A percentile compares a stretch with the other conserved stretches of the same genome.
These are phyloP conservation scores for Molorchus minor DNA, from an alignment of 2,888 invertebrate genomes.

Conservation along the genomic window DNA sequence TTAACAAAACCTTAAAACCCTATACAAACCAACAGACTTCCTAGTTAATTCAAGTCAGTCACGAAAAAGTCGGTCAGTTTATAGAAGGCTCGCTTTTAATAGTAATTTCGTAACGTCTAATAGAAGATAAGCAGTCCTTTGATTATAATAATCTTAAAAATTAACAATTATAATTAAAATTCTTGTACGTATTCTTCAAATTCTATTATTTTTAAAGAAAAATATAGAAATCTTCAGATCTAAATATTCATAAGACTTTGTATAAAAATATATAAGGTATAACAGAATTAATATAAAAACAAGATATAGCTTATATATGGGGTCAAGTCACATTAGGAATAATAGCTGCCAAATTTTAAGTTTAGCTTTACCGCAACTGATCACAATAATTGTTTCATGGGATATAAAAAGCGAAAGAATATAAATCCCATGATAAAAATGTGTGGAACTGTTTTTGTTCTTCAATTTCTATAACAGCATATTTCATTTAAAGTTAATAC, in stretches of 20 bases:
- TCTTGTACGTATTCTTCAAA: slow-evolving; percentile 14
- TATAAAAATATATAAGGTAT: slow-evolving; percentile 23
- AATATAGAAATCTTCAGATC: background rate
- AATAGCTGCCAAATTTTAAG: no score
- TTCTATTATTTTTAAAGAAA: slow-evolving; percentile 12
- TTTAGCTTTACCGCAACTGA: no score
- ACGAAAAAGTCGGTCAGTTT: background rate
- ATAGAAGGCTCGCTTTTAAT: background rate
- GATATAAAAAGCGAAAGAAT: background rate
- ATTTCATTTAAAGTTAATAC: no score
- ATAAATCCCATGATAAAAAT: background rate
- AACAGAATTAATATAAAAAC: slow-evolving; percentile 22
- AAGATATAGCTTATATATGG: slow-evolving; percentile 10
- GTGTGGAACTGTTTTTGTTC: background rate
- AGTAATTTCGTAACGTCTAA: background rate
- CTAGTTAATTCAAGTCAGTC: background rate
- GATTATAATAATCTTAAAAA: slow-evolving; percentile 18
- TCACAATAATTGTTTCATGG: slow-evolving; percentile 12
- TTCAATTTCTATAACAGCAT: background rate
- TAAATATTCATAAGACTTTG: slow-evolving; percentile 4
- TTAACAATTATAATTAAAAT: slow-evolving; percentile 12
- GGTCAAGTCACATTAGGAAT: no score
- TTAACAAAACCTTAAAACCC: slow-evolving; percentile 15
- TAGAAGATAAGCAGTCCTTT: slow-evolving; percentile 21
- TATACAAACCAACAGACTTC: background rate